phyloP scores from a whole-genome alignment of 2,113 vertebrate genomes.

The Ciconia maguari region DNA sequence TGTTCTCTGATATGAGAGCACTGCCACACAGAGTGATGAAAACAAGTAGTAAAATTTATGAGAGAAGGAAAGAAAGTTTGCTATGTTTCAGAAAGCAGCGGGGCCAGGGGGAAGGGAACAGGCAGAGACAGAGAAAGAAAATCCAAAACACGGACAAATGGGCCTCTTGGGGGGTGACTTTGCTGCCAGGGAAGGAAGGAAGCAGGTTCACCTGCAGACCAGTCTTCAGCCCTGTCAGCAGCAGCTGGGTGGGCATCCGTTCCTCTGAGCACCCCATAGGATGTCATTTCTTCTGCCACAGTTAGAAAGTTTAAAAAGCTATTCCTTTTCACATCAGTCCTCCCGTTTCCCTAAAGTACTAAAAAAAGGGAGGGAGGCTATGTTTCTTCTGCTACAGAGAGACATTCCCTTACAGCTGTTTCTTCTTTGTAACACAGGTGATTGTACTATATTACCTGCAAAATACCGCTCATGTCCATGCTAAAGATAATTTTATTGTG shows the following conservation, averaged over 20 bases:
- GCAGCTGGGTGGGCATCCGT: fast-evolving
- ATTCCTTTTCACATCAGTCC: not conserved
- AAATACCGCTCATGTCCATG: not conserved
- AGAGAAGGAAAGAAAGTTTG: not conserved
- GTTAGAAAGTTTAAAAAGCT: not conserved
- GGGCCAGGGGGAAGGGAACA: fast-evolving
- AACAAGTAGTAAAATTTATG: not conserved
- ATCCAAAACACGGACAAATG: not conserved
- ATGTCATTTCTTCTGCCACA: fast-evolving
- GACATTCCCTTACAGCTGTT: not conserved
- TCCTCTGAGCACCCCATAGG: fast-evolving
- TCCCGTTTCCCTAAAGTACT: not conserved
- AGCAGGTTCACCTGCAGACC: not conserved
- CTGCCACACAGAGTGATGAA: not conserved
- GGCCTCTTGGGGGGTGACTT: not conserved
- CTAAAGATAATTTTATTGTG: not conserved
- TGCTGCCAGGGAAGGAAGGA: not conserved
- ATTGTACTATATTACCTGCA: not conserved
- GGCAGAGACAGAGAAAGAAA: not conserved
- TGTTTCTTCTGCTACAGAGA: not conserved
- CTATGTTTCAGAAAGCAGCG: not conserved
- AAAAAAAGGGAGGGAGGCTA: not conserved
- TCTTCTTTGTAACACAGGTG: not conserved
- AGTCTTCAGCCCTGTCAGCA: not conserved
- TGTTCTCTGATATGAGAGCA: not conserved